Percentiles rank a stretch among this genome's conserved stretches.
phyloP scores from a whole-genome alignment of 2,113 vertebrate species.

The Oreochromis aureus region DNA sequence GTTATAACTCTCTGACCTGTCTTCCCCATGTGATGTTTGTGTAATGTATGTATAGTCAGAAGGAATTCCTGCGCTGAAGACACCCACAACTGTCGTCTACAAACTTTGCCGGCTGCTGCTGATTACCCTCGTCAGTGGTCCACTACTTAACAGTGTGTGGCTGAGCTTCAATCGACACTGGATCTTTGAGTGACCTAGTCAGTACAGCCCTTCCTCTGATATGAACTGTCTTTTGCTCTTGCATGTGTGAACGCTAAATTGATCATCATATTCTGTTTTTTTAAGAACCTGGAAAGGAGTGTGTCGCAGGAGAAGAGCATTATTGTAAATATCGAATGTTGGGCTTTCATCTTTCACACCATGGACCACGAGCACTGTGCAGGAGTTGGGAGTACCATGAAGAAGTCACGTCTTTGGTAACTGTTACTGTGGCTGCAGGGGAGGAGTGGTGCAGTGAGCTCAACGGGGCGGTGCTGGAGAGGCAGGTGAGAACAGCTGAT shows the following conservation, averaged over 20 bases:
- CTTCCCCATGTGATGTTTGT: neutral
- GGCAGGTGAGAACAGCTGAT: too few relatives aligned
- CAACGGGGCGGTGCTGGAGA: too few relatives aligned
- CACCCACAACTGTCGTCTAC: neutral
- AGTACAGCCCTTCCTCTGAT: neutral
- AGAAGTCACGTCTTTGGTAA: neutral
- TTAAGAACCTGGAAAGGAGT: neutral
- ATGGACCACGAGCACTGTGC: fast-evolving
- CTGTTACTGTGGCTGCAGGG: neutral
- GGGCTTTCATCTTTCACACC: neutral
- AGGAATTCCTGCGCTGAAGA: fast-evolving
- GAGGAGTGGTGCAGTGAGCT: too few relatives aligned
- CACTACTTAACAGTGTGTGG: neutral
- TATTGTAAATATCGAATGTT: fast-evolving
- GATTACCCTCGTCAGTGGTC: neutral
- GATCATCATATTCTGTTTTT: neutral
- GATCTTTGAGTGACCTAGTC: neutral
- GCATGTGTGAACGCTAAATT: neutral
- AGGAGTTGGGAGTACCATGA: fast-evolving
- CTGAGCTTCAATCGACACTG: neutral
- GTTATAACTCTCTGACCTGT: neutral
- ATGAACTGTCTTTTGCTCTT: neutral
- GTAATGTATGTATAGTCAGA: fast-evolving
- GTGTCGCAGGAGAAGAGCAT: neutral
- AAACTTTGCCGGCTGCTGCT: neutral